Evolutionary conservation across 1,140 invertebrate species (phyloP).

Genomic region (Linepithema humile): DNA sequence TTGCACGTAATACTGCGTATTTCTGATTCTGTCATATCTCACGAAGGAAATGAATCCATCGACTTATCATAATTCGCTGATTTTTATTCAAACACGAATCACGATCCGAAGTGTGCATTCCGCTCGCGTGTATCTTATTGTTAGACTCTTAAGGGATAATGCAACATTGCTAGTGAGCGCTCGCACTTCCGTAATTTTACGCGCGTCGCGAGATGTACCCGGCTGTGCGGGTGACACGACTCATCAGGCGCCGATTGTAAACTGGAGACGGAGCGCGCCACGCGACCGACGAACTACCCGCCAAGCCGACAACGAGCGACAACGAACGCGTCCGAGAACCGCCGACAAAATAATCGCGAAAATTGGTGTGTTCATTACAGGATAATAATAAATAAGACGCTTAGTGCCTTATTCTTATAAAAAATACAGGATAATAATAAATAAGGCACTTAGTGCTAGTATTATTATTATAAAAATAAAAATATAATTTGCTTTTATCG

Average conservation of each 20-base stretch:
- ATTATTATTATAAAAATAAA: too few relatives aligned
- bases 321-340: constrained; percentile 52
- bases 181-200: too few relatives aligned
- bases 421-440: too few relatives aligned
- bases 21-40: neutral
- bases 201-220: neutral
- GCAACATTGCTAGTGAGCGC: too few relatives aligned
- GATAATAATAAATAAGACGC: too few relatives aligned
- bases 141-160: neutral
- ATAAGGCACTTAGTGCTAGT: too few relatives aligned
- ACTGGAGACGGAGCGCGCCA: constrained; percentile 63
- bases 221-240: constrained; percentile 9
- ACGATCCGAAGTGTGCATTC: neutral
- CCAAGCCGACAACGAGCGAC: constrained; percentile 66
- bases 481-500: too few relatives aligned
- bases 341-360: constrained; percentile 45
- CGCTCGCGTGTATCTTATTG: neutral
- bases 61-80: neutral
- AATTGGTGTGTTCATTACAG: too few relatives aligned
- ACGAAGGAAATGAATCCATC: neutral
- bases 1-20: neutral
- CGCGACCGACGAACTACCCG: constrained; percentile 70
- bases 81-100: neutral
- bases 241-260: constrained; percentile 55
- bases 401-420: too few relatives aligned